These are phyloP conservation scores for Urocitellus parryii DNA, from an alignment of 2,113 vertebrate species.

Conservation along the genomic window DNA sequence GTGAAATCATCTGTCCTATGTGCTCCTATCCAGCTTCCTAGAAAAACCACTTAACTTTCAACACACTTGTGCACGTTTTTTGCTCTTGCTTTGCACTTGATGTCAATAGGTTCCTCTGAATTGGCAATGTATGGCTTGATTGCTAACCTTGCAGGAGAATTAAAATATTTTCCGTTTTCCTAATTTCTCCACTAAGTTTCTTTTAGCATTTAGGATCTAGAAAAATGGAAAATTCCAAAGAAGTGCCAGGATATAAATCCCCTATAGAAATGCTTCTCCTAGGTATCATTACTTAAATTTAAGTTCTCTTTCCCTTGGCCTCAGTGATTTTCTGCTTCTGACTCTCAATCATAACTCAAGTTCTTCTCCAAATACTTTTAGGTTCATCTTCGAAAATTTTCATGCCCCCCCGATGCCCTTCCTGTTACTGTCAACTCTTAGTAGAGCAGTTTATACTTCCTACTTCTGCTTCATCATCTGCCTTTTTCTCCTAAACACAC, in stretches of 20 bases:
- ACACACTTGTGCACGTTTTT: not conserved
- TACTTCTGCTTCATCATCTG: not conserved
- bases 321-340: not conserved
- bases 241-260: not conserved
- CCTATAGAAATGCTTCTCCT: not conserved
- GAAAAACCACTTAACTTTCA: not conserved
- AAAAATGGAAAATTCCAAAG: not conserved
- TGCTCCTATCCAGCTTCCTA: not conserved
- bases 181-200: not conserved
- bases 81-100: not conserved
- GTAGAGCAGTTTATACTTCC: no score
- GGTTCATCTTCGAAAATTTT: not conserved
- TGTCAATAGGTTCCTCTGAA: not conserved
- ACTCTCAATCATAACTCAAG: not conserved
- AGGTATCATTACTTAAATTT: not conserved
- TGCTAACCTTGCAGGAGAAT: not conserved
- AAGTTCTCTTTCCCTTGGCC: rapidly evolving
- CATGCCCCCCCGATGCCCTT: not conserved
- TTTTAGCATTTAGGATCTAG: not conserved
- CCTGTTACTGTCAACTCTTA: not conserved
- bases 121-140: not conserved
- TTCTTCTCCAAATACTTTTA: not conserved
- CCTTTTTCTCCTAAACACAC: not conserved
- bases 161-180: not conserved
- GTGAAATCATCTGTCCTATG: not conserved